These are phyloP conservation scores for Leptogaster cylindrica DNA, from an alignment of 2,888 invertebrate genomes.

Conservation along the genomic window DNA sequence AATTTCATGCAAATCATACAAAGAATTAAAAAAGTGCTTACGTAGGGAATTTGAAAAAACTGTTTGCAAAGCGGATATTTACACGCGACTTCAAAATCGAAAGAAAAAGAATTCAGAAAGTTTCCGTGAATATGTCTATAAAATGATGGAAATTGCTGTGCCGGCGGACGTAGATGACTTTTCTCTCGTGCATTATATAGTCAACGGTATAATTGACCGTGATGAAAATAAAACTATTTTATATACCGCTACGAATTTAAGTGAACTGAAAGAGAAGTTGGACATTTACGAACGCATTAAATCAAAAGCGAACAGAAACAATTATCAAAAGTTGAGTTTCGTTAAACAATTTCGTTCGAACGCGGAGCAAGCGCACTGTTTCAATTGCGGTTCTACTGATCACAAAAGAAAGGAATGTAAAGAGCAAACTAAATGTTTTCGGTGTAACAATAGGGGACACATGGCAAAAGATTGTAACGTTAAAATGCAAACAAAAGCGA, in stretches of 20 bases:
- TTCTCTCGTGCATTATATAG: slow-evolving; percentile 1
- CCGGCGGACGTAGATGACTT: slow-evolving; percentile 4
- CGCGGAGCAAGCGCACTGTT: neutral
- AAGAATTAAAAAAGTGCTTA: neutral
- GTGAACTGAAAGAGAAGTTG: slow-evolving; percentile 5
- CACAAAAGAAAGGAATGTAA: slow-evolving; percentile 5
- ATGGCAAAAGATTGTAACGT: slow-evolving; percentile 5
- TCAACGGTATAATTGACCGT: neutral
- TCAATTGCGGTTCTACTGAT: slow-evolving; percentile 10
- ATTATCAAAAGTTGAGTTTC: neutral
- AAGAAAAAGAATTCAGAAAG: neutral
- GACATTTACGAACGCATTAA: slow-evolving; percentile 18
- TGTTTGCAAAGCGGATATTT: slow-evolving; percentile 19
- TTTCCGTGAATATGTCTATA: neutral
- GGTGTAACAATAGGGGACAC: slow-evolving; percentile 11
- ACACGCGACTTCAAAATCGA: neutral
- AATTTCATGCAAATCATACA: neutral
- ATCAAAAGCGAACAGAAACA: neutral
- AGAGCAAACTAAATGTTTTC: slow-evolving; percentile 2
- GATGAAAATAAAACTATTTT: slow-evolving; percentile 9
- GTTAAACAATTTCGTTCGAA: neutral
- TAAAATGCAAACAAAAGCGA: neutral
- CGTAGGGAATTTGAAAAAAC: neutral
- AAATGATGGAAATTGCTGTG: slow-evolving; percentile 6
- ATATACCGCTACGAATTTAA: neutral